Evolutionary conservation across 2,113 vertebrate genomes (phyloP).

Genomic region (Pangasianodon gigas): DNA sequence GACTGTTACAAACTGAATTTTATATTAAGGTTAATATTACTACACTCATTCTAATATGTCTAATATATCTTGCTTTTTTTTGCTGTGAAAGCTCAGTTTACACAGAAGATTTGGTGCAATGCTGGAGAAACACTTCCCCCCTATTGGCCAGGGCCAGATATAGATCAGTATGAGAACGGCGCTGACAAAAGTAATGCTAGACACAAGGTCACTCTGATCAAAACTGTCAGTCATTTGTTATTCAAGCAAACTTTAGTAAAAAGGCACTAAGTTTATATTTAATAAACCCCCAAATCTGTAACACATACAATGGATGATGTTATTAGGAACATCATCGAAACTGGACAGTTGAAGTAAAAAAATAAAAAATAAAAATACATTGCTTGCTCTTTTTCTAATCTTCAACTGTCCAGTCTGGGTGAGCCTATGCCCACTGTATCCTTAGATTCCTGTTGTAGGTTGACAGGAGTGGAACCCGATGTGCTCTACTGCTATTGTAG

Average conservation of each 20-base stretch:
- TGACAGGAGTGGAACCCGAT: too few species aligned
- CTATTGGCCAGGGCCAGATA: constrained; percentile 41
- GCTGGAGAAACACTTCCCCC: constrained; percentile 16
- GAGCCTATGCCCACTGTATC: too few species aligned
- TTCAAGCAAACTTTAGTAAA: neutral
- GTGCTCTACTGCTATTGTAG: too few species aligned
- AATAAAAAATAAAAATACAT: neutral
- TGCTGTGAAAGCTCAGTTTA: constrained; percentile 60
- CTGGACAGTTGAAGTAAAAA: neutral
- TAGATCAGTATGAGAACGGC: constrained; percentile 58
- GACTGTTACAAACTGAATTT: too few species aligned
- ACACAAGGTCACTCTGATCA: constrained; percentile 52
- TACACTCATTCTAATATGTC: too few species aligned
- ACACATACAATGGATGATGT: neutral
- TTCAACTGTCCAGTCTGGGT: too few species aligned
- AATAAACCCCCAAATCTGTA: neutral
- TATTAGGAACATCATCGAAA: neutral
- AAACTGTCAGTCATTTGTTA: constrained; percentile 22
- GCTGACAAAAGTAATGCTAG: constrained; percentile 57
- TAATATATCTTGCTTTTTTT: too few species aligned
- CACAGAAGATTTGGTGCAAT: constrained; percentile 53
- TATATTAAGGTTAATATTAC: too few species aligned
- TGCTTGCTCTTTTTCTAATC: too few species aligned
- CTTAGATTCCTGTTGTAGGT: neutral
- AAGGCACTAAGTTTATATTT: neutral